Conservation (phyloP, 2,888 invertebrate genomes). For the Apodemia mormo region DNA sequence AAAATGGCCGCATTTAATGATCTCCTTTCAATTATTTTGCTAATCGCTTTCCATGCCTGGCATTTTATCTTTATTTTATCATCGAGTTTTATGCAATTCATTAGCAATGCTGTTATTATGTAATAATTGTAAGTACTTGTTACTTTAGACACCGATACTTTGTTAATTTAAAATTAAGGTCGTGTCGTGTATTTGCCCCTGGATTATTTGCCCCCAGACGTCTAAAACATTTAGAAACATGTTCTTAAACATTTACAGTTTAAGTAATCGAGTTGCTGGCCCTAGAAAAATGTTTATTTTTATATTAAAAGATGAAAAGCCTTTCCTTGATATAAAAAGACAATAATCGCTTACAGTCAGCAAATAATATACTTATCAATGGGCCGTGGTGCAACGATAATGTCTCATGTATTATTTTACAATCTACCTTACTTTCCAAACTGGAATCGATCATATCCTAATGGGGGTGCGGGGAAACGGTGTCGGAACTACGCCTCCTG, state of each 20-base stretch:
- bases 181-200: too few relatives aligned
- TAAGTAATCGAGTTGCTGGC: too few relatives aligned
- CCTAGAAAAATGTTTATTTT: too few relatives aligned
- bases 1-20: constrained; percentile 2
- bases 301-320: background rate
- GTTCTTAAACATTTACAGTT: too few relatives aligned
- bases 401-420: background rate
- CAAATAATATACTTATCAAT: background rate
- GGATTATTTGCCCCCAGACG: too few relatives aligned
- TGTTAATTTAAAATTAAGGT: too few relatives aligned
- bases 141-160: too few relatives aligned
- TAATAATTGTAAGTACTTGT: background rate
- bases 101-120: background rate
- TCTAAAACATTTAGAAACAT: too few relatives aligned
- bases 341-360: too few relatives aligned
- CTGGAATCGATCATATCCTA: background rate
- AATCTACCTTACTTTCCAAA: background rate
- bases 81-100: background rate
- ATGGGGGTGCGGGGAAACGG: too few relatives aligned
- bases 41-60: background rate
- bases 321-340: background rate
- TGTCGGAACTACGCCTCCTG: too few relatives aligned
- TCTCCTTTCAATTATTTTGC: constrained; percentile 11
- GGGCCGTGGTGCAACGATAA: background rate
- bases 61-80: constrained; percentile 10